A percentile compares a stretch with the other conserved stretches of the same genome.
phyloP scores from a whole-genome alignment of 1,140 invertebrate species.

The Bombus impatiens region DNA sequence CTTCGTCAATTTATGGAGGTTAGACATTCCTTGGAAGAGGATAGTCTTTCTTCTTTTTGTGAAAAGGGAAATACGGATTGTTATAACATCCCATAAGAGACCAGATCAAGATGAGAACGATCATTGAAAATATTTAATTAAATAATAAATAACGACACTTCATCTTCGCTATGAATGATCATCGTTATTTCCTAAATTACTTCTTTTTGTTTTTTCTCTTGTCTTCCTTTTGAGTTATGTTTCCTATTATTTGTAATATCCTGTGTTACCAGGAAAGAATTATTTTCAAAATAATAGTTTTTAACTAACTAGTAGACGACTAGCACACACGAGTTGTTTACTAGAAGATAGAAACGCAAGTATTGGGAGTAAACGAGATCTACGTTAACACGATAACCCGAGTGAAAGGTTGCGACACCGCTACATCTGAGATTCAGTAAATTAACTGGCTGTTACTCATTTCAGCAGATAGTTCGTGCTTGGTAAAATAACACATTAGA shows the following conservation, averaged over 20 bases:
- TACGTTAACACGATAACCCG: constrained; percentile 22
- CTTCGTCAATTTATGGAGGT: background rate
- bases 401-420: constrained; percentile 28
- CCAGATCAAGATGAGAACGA: no score
- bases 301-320: background rate
- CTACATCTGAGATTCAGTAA: background rate
- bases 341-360: background rate
- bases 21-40: background rate
- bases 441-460: constrained; percentile 10
- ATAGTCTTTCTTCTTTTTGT: background rate
- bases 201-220: no score
- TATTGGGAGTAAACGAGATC: background rate
- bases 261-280: background rate
- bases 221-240: background rate
- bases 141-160: no score
- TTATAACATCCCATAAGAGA: no score
- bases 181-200: no score
- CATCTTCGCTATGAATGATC: no score
- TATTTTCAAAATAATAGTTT: background rate
- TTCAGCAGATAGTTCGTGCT: background rate
- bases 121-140: no score
- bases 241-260: no score
- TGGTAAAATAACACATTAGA: constrained; percentile 20
- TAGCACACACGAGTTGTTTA: no score
- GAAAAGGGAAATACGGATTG: no score